Conservation (phyloP, 2,888 invertebrate genomes). For the Lithodes maja region DNA sequence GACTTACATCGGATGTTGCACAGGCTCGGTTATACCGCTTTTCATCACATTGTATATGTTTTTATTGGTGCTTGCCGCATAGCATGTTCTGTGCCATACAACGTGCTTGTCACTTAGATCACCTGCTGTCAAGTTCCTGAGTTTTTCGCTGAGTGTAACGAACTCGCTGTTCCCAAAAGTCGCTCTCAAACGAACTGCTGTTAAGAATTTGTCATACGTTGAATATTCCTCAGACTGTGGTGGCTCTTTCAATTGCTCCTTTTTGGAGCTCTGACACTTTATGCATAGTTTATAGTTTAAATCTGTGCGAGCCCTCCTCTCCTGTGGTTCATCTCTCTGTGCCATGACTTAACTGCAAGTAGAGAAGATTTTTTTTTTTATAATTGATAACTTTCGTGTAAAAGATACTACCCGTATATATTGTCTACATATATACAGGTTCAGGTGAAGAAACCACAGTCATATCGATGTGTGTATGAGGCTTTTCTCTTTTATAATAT, state of each 20-base stretch:
- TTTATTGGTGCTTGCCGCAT: not conserved
- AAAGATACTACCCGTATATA: no score
- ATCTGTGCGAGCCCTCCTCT: not conserved
- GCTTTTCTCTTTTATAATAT: no score
- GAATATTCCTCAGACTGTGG: not conserved
- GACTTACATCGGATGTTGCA: not conserved
- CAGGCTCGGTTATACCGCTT: not conserved
- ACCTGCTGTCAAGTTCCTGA: not conserved
- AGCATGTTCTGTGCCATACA: not conserved
- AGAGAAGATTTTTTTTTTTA: not conserved
- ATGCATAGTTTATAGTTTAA: not conserved
- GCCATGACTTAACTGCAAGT: not conserved
- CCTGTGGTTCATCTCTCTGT: not conserved
- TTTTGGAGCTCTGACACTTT: not conserved
- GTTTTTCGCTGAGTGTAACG: not conserved
- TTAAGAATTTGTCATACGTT: not conserved
- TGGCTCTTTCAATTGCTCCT: not conserved
- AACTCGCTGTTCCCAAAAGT: not conserved
- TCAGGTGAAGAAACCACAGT: no score
- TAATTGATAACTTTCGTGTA: no score
- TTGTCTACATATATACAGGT: no score
- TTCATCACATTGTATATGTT: not conserved
- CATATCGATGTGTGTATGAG: no score
- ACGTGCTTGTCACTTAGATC: not conserved
- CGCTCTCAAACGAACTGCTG: not conserved